Base-by-base conservation (phyloP, 2,888 invertebrate species). In the Diplazon laetatorius region DNA sequence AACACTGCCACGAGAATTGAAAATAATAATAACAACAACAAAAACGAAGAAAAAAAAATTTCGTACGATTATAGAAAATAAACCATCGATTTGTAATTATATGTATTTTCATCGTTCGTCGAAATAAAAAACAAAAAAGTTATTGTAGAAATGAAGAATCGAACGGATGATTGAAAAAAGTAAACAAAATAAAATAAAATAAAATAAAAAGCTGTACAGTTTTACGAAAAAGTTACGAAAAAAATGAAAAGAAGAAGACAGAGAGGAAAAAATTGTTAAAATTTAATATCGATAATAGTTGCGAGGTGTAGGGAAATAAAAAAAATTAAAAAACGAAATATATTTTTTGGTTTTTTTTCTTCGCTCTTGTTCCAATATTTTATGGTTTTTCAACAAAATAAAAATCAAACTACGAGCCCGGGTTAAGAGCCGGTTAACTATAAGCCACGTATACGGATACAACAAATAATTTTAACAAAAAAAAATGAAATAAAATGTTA, bases 401-500 rank as follows among this genome's bases (percentile, higher is more conserved):
- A n/a, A n/a, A 68, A 73, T 75, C 35, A 46, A 52, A 14, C 2
- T 30, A 30, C 6, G 30, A 30, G 30, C 30, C 30, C n/a, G 6
- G 30, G 30, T 6, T 30, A 30, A 6, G 6, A 30, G 30, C 30
- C 74, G 48, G 66, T 42, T 73, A 76, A 77, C 57, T 78, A 81
- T 74, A 63, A 76, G 76, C 76, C 80, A 80, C 80, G 76, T 78
- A 76, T 78, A 80, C 74, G 76, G 70, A 78, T 82, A 70, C 60
- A 71, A 72, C 70, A 71, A 78, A 72, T 75, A 52, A 78, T 65
- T 55, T 35, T 1, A 9, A 55, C n/a, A n/a, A n/a, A 60, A 57
- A 6, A 63, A 39, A 60, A 65, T 63, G 50, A 79, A 84, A 82
- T 75, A 82, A 80, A 82, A 85, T 86, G 83, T 86, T 86, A 85